These are phyloP conservation scores for Anoplophora glabripennis DNA, from an alignment of 1,140 invertebrate genomes.

Conservation along the genomic window DNA sequence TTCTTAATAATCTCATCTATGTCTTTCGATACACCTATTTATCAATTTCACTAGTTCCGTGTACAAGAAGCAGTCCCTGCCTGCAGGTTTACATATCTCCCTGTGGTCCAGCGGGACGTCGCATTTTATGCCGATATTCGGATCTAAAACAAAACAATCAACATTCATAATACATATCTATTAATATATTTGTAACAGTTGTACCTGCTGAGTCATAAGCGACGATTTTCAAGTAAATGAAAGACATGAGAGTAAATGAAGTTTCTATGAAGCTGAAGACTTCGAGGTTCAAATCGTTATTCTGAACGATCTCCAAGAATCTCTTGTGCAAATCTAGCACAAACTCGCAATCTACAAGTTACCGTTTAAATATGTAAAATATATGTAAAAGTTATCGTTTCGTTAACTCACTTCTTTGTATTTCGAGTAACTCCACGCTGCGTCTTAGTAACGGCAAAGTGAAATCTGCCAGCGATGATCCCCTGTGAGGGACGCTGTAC, in stretches of 20 bases:
- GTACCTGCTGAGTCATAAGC: conserved; percentile 65
- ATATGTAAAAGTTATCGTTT: not conserved
- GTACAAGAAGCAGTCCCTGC: conserved; percentile 63
- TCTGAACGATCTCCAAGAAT: conserved; percentile 53
- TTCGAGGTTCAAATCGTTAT: conserved; percentile 52
- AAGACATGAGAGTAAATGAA: conserved; percentile 63
- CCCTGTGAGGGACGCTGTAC: conserved; percentile 71
- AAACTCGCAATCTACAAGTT: conserved; percentile 59
- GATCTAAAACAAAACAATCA: conserved; percentile 54
- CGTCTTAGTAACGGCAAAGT: conserved; percentile 61
- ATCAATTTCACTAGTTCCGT: conserved; percentile 59
- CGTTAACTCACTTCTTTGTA: conserved; percentile 58
- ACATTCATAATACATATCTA: conserved; percentile 26
- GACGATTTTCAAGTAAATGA: conserved; percentile 66
- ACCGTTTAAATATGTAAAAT: not conserved
- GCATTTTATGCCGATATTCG: conserved; percentile 62
- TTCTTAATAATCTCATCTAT: too few species aligned
- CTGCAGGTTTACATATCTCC: conserved; percentile 69
- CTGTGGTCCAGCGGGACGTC: conserved; percentile 67
- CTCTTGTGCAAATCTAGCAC: conserved; percentile 58
- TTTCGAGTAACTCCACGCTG: conserved; percentile 62
- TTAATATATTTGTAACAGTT: conserved; percentile 25
- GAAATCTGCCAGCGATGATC: conserved; percentile 65
- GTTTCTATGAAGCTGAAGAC: conserved; percentile 69
- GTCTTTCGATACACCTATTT: conserved; percentile 40